Evolutionary conservation across 2,113 vertebrate species (phyloP).

Genomic region (Etheostoma spectabile): DNA sequence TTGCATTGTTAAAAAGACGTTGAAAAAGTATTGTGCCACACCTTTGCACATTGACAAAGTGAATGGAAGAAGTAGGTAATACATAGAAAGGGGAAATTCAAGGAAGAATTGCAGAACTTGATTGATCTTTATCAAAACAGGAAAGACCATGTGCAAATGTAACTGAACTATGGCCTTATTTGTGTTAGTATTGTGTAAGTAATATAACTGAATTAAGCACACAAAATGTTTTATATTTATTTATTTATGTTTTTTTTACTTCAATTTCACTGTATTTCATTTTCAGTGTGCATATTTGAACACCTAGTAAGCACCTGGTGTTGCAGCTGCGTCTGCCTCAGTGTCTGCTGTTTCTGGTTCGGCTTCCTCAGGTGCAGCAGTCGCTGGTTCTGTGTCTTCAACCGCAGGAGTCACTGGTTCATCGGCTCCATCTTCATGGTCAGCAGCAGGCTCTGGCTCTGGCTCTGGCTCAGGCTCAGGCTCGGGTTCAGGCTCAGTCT

Average conservation of each 20-base stretch:
- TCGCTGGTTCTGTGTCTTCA: neutral
- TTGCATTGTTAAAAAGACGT: neutral
- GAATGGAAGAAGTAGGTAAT: neutral
- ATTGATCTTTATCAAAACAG: too few species aligned
- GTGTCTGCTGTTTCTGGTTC: neutral
- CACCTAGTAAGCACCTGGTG: conserved; percentile 24
- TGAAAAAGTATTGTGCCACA: neutral
- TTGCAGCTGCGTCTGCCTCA: neutral
- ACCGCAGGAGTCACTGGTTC: neutral
- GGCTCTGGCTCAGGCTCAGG: neutral
- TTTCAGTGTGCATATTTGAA: neutral
- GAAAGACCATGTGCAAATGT: too few species aligned
- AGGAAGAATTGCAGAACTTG: neutral
- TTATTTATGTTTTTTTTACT: neutral
- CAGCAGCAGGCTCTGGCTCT: neutral
- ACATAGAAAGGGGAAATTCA: neutral
- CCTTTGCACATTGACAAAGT: neutral
- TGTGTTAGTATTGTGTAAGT: too few species aligned
- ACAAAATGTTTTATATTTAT: neutral
- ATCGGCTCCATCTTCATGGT: neutral
- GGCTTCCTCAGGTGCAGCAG: neutral
- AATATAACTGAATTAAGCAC: neutral
- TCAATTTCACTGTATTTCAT: neutral
- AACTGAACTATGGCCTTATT: neutral
- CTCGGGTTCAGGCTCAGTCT: neutral